Percentiles rank a stretch among this genome's conserved stretches.
Conservation (phyloP, 2,113 vertebrate species). For the Pterocles orientalis region DNA sequence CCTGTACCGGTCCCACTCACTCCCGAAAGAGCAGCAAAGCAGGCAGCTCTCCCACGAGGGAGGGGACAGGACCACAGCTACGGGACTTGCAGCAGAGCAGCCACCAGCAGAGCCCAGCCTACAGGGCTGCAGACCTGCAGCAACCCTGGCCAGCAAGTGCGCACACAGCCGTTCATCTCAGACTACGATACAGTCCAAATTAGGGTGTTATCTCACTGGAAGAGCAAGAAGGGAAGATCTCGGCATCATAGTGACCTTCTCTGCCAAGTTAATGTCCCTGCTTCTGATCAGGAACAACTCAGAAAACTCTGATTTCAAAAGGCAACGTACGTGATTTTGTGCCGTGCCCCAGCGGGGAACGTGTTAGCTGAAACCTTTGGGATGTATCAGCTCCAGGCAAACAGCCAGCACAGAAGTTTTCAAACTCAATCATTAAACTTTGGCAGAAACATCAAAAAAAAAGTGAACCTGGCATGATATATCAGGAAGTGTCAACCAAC, state of each 20-base stretch:
- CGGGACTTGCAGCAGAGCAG: too few species aligned
- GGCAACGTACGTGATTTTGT: fast-evolving
- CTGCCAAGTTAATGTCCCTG: neutral
- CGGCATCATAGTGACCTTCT: neutral
- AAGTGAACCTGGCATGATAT: neutral
- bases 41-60: neutral
- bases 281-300: neutral
- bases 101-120: neutral
- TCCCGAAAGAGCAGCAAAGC: neutral
- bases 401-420: neutral
- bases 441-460: neutral
- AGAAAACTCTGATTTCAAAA: neutral
- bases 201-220: neutral
- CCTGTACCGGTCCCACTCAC: neutral
- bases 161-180: neutral
- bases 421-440: neutral
- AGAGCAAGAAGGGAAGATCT: neutral
- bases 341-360: fast-evolving
- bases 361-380: fast-evolving
- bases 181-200: neutral
- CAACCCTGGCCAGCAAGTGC: neutral
- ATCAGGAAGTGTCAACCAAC: neutral
- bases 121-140: neutral
- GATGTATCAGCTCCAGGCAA: neutral
- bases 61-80: neutral